Percentiles rank a stretch among this genome's conserved stretches.
Conservation (phyloP, 2,888 invertebrate species). For the Melipona beecheii region DNA sequence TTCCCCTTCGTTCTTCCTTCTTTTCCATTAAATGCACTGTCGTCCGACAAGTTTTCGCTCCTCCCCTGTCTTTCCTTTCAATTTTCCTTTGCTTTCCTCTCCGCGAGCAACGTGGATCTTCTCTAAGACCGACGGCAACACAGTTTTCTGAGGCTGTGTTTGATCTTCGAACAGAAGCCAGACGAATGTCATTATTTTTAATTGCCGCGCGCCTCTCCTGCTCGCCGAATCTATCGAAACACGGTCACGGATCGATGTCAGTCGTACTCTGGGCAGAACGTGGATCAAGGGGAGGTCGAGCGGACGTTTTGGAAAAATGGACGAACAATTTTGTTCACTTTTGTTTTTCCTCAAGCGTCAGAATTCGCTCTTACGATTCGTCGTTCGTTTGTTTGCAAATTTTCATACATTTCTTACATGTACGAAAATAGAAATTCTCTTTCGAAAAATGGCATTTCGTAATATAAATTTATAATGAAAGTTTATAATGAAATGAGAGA, state of each 20-base stretch:
- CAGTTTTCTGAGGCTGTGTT: slow-evolving; percentile 49
- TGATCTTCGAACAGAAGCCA: slow-evolving; percentile 52
- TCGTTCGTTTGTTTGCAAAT: no score
- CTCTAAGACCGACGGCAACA: slow-evolving; percentile 38
- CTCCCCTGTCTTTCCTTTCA: background rate
- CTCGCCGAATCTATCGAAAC: slow-evolving; percentile 52
- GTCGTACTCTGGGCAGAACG: background rate
- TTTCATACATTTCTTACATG: no score
- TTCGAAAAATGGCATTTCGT: no score
- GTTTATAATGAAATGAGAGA: no score
- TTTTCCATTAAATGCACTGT: slow-evolving; percentile 34
- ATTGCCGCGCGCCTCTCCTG: slow-evolving; percentile 49
- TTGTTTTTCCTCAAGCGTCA: no score
- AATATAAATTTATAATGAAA: no score
- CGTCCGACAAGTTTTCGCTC: background rate
- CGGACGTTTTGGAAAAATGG: background rate
- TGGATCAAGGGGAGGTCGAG: background rate
- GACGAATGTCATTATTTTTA: slow-evolving; percentile 68
- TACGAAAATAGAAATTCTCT: no score
- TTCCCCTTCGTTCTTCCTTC: background rate
- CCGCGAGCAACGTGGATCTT: background rate
- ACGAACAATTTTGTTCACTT: background rate
- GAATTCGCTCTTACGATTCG: no score
- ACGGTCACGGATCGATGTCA: slow-evolving; percentile 38
- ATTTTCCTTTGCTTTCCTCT: background rate